A percentile compares a stretch with the other conserved stretches of the same genome.
phyloP scores from a whole-genome alignment of 92 coral and sea anemone species.

The Blastomussa wellsi region DNA sequence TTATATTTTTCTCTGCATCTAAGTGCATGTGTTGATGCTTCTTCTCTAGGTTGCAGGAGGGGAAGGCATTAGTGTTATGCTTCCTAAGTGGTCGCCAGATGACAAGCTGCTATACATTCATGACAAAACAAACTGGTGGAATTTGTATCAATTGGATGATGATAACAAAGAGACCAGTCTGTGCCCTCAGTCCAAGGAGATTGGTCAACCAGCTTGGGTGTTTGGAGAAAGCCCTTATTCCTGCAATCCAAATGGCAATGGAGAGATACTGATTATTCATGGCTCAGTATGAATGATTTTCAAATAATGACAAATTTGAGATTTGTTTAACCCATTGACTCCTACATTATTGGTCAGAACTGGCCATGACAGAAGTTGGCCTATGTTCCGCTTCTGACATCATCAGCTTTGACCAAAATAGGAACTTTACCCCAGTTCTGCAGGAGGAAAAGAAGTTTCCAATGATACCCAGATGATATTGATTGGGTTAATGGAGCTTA shows the following conservation, averaged over 20 bases:
- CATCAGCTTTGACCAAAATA: too few relatives aligned
- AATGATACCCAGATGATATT: too few relatives aligned
- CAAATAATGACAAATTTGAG: neutral
- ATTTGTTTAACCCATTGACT: too few relatives aligned
- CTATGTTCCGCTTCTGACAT: too few relatives aligned
- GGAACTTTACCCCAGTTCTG: too few relatives aligned
- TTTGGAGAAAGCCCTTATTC: constrained; percentile 83
- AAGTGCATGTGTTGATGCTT: neutral
- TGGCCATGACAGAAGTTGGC: too few relatives aligned
- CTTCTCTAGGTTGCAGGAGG: constrained; percentile 66
- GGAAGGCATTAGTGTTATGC: constrained; percentile 79
- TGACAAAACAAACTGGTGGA: constrained; percentile 98
- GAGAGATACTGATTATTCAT: constrained; percentile 66
- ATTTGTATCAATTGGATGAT: constrained; percentile 76
- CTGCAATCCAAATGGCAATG: constrained; percentile 71
- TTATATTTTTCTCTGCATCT: neutral
- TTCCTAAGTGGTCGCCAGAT: constrained; percentile 84
- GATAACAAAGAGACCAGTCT: constrained; percentile 76
- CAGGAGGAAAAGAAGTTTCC: too few relatives aligned
- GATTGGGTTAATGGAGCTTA: too few relatives aligned
- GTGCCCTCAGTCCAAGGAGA: constrained; percentile 69
- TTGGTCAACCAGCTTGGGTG: constrained; percentile 83
- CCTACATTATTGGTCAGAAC: too few relatives aligned
- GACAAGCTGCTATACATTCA: constrained; percentile 77
- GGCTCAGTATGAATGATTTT: constrained; percentile 57